phyloP scores from a whole-genome alignment of 2,797 vertebrate species.

The Poeciliopsis turneri region DNA sequence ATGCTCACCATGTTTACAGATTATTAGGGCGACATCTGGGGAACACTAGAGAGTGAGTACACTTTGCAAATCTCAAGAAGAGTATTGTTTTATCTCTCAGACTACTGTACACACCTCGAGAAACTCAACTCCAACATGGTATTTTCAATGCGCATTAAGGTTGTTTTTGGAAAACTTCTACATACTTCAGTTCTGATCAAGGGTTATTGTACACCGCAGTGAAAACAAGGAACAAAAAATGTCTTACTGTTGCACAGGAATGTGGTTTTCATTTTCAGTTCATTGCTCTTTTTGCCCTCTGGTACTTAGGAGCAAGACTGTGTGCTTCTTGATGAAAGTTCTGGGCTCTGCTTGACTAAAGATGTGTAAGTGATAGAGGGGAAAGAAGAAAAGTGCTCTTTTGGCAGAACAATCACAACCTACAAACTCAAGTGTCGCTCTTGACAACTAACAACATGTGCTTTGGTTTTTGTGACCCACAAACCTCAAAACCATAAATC shows the following conservation, averaged over 20 bases:
- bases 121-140: conserved; percentile 62
- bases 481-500: conserved; percentile 50
- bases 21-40: neutral
- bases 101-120: conserved; percentile 46
- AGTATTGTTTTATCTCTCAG: conserved; percentile 35
- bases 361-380: conserved; percentile 56
- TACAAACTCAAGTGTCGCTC: conserved; percentile 61
- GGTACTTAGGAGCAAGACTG: conserved; percentile 20
- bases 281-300: conserved; percentile 26
- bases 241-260: conserved; percentile 14
- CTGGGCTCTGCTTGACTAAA: conserved; percentile 53
- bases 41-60: conserved; percentile 10
- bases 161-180: conserved; percentile 53
- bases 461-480: conserved; percentile 38
- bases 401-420: conserved; percentile 65
- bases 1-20: conserved; percentile 3
- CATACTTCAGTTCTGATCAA: conserved; percentile 54
- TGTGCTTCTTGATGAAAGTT: conserved; percentile 21
- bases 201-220: conserved; percentile 30
- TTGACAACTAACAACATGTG: conserved; percentile 60
- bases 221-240: conserved; percentile 33
- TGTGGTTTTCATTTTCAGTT: conserved; percentile 32
- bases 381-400: conserved; percentile 54
- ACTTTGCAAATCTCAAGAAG: conserved; percentile 2
- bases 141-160: conserved; percentile 69